Evolutionary conservation across 2,888 invertebrate genomes (phyloP), one percentile per base, ranked within the genome.

Genomic region (Bunonema sp.): DNA sequence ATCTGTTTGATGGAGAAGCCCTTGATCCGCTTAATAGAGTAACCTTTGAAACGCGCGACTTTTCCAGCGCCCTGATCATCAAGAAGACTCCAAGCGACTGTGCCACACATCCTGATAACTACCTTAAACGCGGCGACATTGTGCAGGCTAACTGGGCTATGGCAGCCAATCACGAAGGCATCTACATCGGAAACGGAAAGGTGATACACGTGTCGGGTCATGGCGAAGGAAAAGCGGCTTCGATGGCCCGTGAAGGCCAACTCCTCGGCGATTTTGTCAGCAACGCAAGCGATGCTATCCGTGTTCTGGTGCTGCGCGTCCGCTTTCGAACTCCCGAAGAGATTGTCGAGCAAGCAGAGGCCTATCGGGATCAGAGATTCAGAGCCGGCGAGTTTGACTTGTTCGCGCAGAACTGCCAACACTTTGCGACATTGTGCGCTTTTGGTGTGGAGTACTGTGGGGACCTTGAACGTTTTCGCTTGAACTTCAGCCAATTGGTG

Each of bases 311-410:
- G 22, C 22, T 35, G 22, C 35, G 35, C 22, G 35, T 35, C 22
- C 35, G 35, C 22, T 35, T 22, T 35, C 35, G 35, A n/a, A n/a
- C n/a, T n/a, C n/a, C n/a, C 21, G 35, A 35, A 35, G 35, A 35
- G 10, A 21, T 35, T 10, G 35, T 23, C 35, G 22, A 22, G 22
- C 10, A 10, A 21, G 35, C 35, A 4, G 35, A 35, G 22, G 35
- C 35, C 35, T 35, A 35, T 2, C 10, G 10, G 22, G 35, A 21
- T 4, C 22, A 35, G 7, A 21, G 22, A 12, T 35, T 35, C 22
- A 19, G 35, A 21, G 35, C 21, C 22, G 35, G 35, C 22, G 35
- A 35, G 22, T 35, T 21, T 2, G 21, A 35, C 22, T 22, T 35
- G 21, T 7, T 35, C 15, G 5, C n/a, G 22, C 10, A 21, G 22